Base-by-base conservation (phyloP, 2,888 invertebrate genomes). In the Pelosia muscerda region DNA sequence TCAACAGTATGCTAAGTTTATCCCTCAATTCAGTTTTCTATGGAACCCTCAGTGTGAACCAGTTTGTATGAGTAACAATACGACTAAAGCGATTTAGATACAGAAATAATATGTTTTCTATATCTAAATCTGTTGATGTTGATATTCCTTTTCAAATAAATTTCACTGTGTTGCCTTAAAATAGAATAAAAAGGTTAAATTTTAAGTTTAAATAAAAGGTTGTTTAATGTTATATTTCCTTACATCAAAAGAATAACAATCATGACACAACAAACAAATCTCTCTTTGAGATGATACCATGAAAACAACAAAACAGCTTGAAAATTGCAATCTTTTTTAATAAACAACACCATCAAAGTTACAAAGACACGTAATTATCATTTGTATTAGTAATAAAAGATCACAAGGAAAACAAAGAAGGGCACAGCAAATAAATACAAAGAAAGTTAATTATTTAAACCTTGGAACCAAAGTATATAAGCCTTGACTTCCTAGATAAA, bases 401-500 rank as follows among this genome's bases (percentile, higher is more conserved):
- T 65, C 49, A 25, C 28, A 65, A 65, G 54, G 66, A 23, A 26
- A 49, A n/a, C 26, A 68, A 66, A 61, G 31, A 66, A 63, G 69
- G 58, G 53, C 25, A 53, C 34, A 68, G 56, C 31, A 49, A 69
- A 59, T 64, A 64, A 59, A 63, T 26, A 71, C 67, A 58, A 57
- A 57, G 11, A 66, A 69, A 71, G 54, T 70, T 66, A 79, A 77
- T 69, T 61, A 77, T 75, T 70, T 63, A 75, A 71, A 72, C 28
- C 49, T 55, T 38, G 54, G 63, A 65, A 68, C 56, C 70, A 73
- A 77, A 77, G 69, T 73, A 62, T 80, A 65, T 63, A 68, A 68
- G 63, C 58, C 61, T 25, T 62, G 58, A 59, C 60, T 65, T 60
- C 54, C 61, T 63, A 42, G 63, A 79, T 75, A 75, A 69, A 75